These are phyloP conservation scores for Digitonthophagus gazella DNA, from an alignment of 2,888 invertebrate genomes.

Conservation along the genomic window DNA sequence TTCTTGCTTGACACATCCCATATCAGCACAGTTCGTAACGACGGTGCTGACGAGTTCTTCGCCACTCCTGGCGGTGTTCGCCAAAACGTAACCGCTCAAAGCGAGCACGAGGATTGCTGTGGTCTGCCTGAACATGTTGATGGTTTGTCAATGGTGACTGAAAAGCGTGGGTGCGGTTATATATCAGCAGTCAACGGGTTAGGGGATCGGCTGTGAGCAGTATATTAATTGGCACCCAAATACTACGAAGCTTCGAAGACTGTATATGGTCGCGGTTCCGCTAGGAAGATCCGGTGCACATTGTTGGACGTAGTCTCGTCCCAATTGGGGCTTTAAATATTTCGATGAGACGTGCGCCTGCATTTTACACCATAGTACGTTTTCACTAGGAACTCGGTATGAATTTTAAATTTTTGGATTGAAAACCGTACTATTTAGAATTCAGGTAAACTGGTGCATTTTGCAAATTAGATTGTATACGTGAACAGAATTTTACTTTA, in stretches of 20 bases:
- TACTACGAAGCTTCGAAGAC: constrained; percentile 31
- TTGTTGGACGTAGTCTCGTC: constrained; percentile 13
- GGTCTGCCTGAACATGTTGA: constrained; percentile 44
- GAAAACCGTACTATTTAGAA: neutral
- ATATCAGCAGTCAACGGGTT: constrained; percentile 59
- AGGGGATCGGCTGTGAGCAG: constrained; percentile 49
- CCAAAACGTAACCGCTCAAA: constrained; percentile 51
- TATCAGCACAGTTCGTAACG: constrained; percentile 72
- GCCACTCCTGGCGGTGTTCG: constrained; percentile 51
- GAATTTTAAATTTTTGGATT: constrained; percentile 7
- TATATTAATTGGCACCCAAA: constrained; percentile 46
- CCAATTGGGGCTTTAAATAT: neutral
- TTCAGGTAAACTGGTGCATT: neutral
- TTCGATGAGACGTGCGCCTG: neutral
- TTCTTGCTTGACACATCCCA: constrained; percentile 73
- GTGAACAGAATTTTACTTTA: neutral
- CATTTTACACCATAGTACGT: neutral
- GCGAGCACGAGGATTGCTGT: constrained; percentile 53
- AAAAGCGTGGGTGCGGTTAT: constrained; percentile 63
- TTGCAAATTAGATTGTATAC: neutral
- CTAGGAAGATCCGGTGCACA: constrained; percentile 35
- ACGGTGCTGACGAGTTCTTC: constrained; percentile 70
- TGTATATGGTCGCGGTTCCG: constrained; percentile 38
- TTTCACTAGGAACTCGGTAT: constrained; percentile 25
- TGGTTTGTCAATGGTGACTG: constrained; percentile 39